Conservation (phyloP, 2,888 invertebrate genomes). For the Eulithis testata region DNA sequence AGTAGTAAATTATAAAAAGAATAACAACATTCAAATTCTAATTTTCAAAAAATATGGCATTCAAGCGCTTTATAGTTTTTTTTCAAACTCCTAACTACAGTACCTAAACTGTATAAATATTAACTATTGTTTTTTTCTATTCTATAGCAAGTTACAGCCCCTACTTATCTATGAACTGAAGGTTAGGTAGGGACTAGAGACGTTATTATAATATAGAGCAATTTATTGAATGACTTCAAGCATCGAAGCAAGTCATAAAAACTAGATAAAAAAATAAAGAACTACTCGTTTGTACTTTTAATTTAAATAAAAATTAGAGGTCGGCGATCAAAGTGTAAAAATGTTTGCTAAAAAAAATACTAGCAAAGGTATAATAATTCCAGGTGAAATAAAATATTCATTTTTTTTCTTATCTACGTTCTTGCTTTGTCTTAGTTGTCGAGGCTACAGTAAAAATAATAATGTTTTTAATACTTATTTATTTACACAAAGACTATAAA, state of each 20-base stretch:
- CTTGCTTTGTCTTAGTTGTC: constrained; percentile 2
- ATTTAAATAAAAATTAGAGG: too few species aligned
- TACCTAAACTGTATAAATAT: constrained; percentile 19
- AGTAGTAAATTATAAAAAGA: too few species aligned
- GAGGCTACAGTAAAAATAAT: constrained; percentile 2
- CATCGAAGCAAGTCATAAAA: constrained; percentile 5
- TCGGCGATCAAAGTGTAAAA: not conserved
- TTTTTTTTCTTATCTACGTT: not conserved
- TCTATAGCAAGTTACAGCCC: not conserved
- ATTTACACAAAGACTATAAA: constrained; percentile 16
- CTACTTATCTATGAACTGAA: too few species aligned
- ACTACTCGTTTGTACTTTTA: not conserved
- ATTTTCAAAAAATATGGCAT: constrained; percentile 64
- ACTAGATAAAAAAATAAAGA: not conserved
- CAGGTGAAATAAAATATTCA: not conserved
- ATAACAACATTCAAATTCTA: too few species aligned
- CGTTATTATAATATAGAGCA: not conserved
- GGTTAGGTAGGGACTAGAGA: too few species aligned
- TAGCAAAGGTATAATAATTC: too few species aligned
- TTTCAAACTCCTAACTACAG: constrained; percentile 16
- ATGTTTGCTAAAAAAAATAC: not conserved
- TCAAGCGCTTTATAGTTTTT: constrained; percentile 50
- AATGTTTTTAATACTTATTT: not conserved
- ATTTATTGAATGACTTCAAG: constrained; percentile 16
- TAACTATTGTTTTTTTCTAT: constrained; percentile 8